phyloP scores from a whole-genome alignment of 2,888 invertebrate species.

The Oconnorella tubifera region DNA sequence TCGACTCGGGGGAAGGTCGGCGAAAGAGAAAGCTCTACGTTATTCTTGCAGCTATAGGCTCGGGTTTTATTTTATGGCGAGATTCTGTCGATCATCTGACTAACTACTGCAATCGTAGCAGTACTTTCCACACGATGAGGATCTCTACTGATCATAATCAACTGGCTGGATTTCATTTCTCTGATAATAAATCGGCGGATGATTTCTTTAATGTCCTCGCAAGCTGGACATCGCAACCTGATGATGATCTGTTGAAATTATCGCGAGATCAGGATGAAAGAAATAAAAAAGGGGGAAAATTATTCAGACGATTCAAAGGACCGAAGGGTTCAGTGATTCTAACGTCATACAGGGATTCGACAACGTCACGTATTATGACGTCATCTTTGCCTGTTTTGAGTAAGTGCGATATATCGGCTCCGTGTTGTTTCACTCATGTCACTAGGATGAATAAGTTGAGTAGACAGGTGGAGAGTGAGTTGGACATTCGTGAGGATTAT shows the following conservation, averaged over 20 bases:
- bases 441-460: conserved; percentile 65
- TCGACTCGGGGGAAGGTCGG: conserved; percentile 73
- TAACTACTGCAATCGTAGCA: conserved; percentile 67
- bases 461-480: neutral
- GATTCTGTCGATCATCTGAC: conserved; percentile 77
- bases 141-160: conserved; percentile 73
- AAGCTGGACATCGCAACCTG: conserved; percentile 70
- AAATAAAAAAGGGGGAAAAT: too few relatives aligned
- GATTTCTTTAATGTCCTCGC: conserved; percentile 62
- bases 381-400: too few relatives aligned
- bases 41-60: conserved; percentile 73
- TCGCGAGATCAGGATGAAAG: conserved; percentile 57
- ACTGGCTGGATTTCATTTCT: conserved; percentile 75
- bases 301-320: too few relatives aligned
- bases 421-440: conserved; percentile 79
- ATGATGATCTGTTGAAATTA: conserved; percentile 71
- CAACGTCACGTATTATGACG: too few relatives aligned
- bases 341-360: too few relatives aligned
- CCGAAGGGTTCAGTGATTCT: too few relatives aligned
- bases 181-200: conserved; percentile 69
- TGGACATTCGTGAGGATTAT: neutral
- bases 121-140: conserved; percentile 74
- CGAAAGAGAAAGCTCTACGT: conserved; percentile 61
- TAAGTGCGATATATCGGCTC: conserved; percentile 77
- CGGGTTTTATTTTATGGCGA: conserved; percentile 76